phyloP scores from a whole-genome alignment of 2,113 vertebrate species.

The Oceanodroma tethys region DNA sequence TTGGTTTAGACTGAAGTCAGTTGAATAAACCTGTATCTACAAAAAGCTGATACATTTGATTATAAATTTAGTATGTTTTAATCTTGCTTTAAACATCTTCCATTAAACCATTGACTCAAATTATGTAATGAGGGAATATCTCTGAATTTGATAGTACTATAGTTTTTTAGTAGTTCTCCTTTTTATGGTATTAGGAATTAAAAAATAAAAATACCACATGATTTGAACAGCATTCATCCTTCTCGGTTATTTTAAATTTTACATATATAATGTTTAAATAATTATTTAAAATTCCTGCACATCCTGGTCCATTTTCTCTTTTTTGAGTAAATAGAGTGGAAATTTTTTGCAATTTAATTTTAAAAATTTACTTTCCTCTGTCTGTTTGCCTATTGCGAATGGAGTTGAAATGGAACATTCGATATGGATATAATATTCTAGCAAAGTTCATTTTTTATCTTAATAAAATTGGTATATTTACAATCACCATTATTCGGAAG shows the following conservation, averaged over 20 bases:
- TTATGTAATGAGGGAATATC: neutral
- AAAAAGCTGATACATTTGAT: neutral
- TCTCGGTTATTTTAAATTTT: neutral
- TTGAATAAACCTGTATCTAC: neutral
- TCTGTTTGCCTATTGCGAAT: neutral
- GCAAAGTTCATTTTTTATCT: neutral
- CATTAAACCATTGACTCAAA: neutral
- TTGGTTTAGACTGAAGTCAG: neutral
- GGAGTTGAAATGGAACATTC: neutral
- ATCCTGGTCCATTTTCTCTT: neutral
- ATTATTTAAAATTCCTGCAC: neutral
- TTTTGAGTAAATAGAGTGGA: neutral
- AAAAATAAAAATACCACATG: neutral
- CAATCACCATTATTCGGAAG: neutral
- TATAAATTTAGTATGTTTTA: neutral
- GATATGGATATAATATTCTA: neutral
- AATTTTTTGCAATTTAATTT: neutral
- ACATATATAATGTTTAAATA: neutral
- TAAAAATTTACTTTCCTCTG: neutral
- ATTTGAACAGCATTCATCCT: neutral
- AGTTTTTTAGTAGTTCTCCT: neutral
- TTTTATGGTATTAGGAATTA: neutral
- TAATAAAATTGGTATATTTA: neutral
- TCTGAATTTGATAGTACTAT: neutral
- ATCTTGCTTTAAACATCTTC: neutral